Evolutionary conservation across 2,888 invertebrate species (phyloP), one percentile per base, ranked within the genome.

Genomic region (Cephonodes hylas): DNA sequence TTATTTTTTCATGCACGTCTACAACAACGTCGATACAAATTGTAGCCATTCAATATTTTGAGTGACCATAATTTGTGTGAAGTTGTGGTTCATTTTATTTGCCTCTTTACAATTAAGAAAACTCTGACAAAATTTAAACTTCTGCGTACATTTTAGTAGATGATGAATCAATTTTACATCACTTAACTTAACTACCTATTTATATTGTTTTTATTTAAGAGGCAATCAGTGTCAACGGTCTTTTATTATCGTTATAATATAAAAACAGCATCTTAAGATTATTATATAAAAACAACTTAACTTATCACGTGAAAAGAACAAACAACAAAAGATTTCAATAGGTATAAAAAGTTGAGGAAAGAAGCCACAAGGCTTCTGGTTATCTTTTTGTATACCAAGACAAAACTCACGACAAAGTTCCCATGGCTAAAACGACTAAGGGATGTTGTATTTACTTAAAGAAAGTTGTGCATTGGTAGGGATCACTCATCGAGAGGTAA

Each of bases 1-100:
- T 83, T 86, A 80, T 83, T 84, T 79, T 77, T 82, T 77, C 74
- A 73, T 67, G 65, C 68, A 68, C 70, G 72, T 73, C 76, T 68
- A 65, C 69, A 69, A 67, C 44, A 42, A 2, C 8, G 23, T 15
- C 42, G 56, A 61, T 65, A 62, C 58, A 61, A 61, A 66, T 64
- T 61, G 59, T 34, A 20, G 18, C 6, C 31, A 27, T 53, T 53
- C 38, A 10, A 18, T 42, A 27, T 15, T 18, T 18, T 25, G 18
- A 6, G 27, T 25, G 27, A 27, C 27, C 20, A 31, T 10, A 59
- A 5, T 23, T 23, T 25, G 23, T 25, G 25, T 31, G 15, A n/a
- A 18, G 4, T 18, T 18, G 27, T 31, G 25, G 1, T 10, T 18
- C 15, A 8, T 27, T 8, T 4, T 27, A 23, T 46, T 25, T 25